phyloP scores from a whole-genome alignment of 2,888 invertebrate species.

The Microctonus aethiopoides region DNA sequence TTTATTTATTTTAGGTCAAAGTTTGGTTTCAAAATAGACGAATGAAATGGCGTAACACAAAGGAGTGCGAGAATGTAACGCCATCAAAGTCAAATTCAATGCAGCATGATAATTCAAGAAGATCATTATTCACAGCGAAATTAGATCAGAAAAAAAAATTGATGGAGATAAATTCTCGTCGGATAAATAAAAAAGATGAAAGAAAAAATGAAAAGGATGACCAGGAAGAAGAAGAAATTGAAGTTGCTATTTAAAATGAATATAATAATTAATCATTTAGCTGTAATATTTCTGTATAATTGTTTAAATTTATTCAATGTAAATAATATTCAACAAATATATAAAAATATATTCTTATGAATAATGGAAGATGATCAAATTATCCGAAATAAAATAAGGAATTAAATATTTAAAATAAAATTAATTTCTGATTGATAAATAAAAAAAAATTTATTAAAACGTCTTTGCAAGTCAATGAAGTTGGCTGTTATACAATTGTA shows the following conservation, averaged over 20 bases:
- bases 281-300: slow-evolving; percentile 4
- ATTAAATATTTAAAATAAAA: no score
- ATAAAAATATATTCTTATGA: no score
- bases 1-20: slow-evolving; percentile 75
- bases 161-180: neutral
- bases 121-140: neutral
- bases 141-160: neutral
- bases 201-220: slow-evolving; percentile 33
- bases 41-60: slow-evolving; percentile 89
- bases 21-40: slow-evolving; percentile 94
- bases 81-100: slow-evolving; percentile 45
- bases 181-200: neutral
- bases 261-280: slow-evolving; percentile 20
- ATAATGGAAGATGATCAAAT: no score
- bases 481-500: neutral
- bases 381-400: no score
- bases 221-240: slow-evolving; percentile 56
- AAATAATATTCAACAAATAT: neutral
- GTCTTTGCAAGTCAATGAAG: neutral
- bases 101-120: slow-evolving; percentile 31
- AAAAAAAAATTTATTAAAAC: neutral
- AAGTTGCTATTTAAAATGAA: slow-evolving; percentile 53
- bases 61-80: slow-evolving; percentile 69
- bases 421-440: no score
- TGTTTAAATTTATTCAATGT: slow-evolving; percentile 5